A percentile compares a stretch with the other conserved stretches of the same genome.
These are phyloP conservation scores for Leptoclinus maculatus DNA, from an alignment of 2,797 vertebrate genomes.

Conservation along the genomic window DNA sequence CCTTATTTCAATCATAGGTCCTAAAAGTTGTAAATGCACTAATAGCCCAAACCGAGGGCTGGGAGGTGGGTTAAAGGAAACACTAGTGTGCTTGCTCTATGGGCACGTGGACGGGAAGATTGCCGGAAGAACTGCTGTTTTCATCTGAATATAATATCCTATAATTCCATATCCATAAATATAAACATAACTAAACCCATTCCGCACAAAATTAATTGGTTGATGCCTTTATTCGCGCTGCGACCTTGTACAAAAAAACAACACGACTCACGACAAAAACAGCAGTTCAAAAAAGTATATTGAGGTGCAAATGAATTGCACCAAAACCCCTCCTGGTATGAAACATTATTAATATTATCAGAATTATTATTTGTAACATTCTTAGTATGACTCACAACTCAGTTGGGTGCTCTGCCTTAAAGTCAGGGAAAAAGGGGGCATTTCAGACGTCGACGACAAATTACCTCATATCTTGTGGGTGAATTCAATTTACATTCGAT, in stretches of 20 bases:
- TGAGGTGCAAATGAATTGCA: neutral
- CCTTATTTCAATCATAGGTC: too few relatives aligned
- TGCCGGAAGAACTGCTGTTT: neutral
- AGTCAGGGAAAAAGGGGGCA: neutral
- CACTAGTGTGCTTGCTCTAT: neutral
- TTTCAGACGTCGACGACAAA: too few relatives aligned
- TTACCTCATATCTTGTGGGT: neutral
- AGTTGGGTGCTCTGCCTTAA: neutral
- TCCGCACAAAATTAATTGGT: neutral
- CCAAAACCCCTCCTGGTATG: neutral
- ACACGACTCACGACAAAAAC: neutral
- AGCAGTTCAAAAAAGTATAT: neutral
- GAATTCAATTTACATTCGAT: neutral
- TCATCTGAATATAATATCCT: neutral
- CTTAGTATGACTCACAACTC: neutral
- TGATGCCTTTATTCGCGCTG: neutral
- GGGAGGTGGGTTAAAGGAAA: neutral
- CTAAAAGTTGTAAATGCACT: too few relatives aligned
- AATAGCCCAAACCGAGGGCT: too few relatives aligned
- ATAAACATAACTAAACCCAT: neutral
- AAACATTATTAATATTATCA: neutral
- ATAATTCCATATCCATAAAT: neutral
- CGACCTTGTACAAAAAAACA: too few relatives aligned
- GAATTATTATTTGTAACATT: neutral
- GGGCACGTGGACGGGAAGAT: neutral